These are phyloP conservation scores for Rallus crepitans DNA, from an alignment of 2,797 vertebrate species.

Conservation along the genomic window DNA sequence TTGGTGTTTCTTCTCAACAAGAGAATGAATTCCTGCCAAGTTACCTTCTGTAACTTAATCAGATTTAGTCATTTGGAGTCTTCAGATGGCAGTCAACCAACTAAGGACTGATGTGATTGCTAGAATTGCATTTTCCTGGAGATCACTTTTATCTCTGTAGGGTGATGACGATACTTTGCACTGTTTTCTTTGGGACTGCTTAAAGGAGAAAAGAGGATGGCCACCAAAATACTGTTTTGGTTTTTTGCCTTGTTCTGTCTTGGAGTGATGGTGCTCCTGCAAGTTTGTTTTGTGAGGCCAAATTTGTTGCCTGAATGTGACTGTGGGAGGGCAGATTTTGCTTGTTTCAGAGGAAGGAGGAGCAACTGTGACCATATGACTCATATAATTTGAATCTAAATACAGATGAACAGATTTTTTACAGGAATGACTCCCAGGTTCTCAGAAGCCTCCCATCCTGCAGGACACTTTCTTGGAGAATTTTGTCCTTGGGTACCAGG, in stretches of 20 bases:
- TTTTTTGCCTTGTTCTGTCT: neutral
- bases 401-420: neutral
- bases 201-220: neutral
- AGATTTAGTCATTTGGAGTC: constrained; percentile 37
- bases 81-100: constrained; percentile 42
- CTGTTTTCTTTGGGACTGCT: neutral
- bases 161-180: neutral
- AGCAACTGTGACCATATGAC: neutral
- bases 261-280: neutral
- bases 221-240: neutral
- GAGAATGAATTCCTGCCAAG: constrained; percentile 47
- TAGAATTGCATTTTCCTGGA: constrained; percentile 29
- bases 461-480: neutral
- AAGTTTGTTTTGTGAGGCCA: accelerated
- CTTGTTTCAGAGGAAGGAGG: neutral
- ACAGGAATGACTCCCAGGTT: neutral
- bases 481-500: neutral
- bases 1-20: constrained; percentile 46
- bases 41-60: constrained; percentile 60
- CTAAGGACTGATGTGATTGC: neutral
- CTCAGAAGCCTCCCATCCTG: neutral
- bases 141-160: neutral
- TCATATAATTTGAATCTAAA: neutral
- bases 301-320: neutral
- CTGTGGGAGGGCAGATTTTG: neutral